A percentile compares a stretch with the other conserved stretches of the same genome.
Conservation (phyloP, 2,888 invertebrate species). For the Cheilosia vernalis region DNA sequence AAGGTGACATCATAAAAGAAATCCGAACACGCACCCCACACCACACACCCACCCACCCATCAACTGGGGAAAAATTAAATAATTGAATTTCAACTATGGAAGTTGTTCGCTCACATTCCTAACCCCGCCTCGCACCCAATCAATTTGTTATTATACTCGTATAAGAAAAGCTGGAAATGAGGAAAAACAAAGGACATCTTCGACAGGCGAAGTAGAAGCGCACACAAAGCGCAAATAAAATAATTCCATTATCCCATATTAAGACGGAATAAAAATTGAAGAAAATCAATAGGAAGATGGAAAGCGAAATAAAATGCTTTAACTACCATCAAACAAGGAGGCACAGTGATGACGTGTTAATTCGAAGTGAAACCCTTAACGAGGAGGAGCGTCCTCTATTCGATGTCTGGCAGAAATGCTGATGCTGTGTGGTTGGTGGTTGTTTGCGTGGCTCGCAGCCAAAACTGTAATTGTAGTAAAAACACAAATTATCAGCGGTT, state of each 20-base stretch:
- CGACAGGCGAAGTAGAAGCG: background rate
- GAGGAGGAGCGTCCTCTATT: background rate
- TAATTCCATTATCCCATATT: constrained; percentile 58
- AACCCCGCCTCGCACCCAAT: background rate
- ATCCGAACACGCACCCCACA: background rate
- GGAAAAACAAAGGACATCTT: constrained; percentile 36
- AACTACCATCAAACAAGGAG: background rate
- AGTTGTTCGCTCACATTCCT: background rate
- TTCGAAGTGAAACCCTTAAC: constrained; percentile 19
- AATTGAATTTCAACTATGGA: constrained; percentile 59
- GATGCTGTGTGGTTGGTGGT: constrained; percentile 1
- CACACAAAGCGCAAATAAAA: constrained; percentile 31
- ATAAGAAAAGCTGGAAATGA: background rate
- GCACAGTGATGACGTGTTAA: constrained; percentile 36
- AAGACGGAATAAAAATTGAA: constrained; percentile 55
- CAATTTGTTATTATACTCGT: constrained; percentile 19
- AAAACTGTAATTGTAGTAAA: constrained; percentile 21
- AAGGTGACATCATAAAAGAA: constrained; percentile 59
- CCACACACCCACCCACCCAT: background rate
- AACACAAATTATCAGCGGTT: background rate
- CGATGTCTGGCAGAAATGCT: background rate
- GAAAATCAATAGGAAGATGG: constrained; percentile 50
- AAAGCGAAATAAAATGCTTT: constrained; percentile 1
- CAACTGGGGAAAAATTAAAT: constrained; percentile 39
- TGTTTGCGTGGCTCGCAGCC: constrained; percentile 25